Percentiles rank a stretch among this genome's conserved stretches.
These are phyloP conservation scores for Malachius bipustulatus DNA, from an alignment of 2,888 invertebrate species.

Conservation along the genomic window DNA sequence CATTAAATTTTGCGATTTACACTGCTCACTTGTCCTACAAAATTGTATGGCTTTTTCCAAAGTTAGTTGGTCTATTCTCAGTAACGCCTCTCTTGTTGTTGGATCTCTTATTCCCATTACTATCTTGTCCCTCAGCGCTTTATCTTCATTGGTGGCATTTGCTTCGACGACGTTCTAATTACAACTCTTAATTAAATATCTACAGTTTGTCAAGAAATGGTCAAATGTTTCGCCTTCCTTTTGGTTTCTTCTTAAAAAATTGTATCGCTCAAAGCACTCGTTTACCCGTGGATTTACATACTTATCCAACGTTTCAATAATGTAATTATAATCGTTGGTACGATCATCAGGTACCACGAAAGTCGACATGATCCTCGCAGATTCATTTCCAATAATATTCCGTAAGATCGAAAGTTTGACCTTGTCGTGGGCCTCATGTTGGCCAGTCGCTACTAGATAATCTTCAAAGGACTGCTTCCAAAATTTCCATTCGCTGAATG, in stretches of 20 bases:
- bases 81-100: slow-evolving; percentile 17
- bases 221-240: slow-evolving; percentile 21
- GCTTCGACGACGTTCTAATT: slow-evolving; percentile 9
- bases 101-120: slow-evolving; percentile 19
- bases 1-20: slow-evolving; percentile 7
- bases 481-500: slow-evolving; percentile 20
- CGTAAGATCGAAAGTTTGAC: slow-evolving; percentile 19
- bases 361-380: slow-evolving; percentile 19
- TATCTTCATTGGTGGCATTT: slow-evolving; percentile 15
- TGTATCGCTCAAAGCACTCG: slow-evolving; percentile 20
- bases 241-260: slow-evolving; percentile 18
- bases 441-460: slow-evolving; percentile 19
- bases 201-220: slow-evolving; percentile 17
- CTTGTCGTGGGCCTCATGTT: slow-evolving; percentile 15
- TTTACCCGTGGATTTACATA: slow-evolving; percentile 21
- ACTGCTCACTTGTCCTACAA: slow-evolving; percentile 21
- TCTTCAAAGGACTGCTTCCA: slow-evolving; percentile 20
- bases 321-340: slow-evolving; percentile 12
- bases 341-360: not conserved
- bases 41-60: slow-evolving; percentile 18
- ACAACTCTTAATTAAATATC: slow-evolving; percentile 4
- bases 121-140: slow-evolving; percentile 18
- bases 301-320: slow-evolving; percentile 13
- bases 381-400: slow-evolving; percentile 18
- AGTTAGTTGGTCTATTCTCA: slow-evolving; percentile 18